Conservation (phyloP, 2,888 invertebrate genomes). For the Graphium colonna region DNA sequence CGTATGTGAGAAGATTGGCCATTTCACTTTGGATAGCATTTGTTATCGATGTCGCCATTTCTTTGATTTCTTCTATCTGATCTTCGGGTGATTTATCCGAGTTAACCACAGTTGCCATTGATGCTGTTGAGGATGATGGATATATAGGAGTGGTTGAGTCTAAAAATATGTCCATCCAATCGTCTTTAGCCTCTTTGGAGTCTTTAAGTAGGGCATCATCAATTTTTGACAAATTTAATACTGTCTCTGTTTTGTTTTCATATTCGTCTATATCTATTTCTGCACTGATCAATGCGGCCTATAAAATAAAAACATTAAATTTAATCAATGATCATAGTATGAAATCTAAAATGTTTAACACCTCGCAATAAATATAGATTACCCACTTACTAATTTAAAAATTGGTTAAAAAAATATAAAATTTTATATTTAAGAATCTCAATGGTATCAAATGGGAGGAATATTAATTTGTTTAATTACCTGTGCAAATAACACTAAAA, state of each 20-base stretch:
- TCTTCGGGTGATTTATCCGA: constrained; percentile 59
- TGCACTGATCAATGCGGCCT: constrained; percentile 48
- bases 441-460: neutral
- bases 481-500: constrained; percentile 59
- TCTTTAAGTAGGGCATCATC: constrained; percentile 39
- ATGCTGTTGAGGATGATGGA: constrained; percentile 49
- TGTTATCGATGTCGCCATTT: constrained; percentile 55
- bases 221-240: constrained; percentile 26
- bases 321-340: neutral
- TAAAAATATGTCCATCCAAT: constrained; percentile 54
- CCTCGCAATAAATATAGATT: too few relatives aligned
- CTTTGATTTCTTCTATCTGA: constrained; percentile 61
- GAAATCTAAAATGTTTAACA: neutral
- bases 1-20: constrained; percentile 53
- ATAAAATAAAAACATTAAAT: constrained; percentile 32
- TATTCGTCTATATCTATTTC: constrained; percentile 33
- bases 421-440: too few relatives aligned
- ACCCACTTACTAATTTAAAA: too few relatives aligned
- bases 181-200: constrained; percentile 38
- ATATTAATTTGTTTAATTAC: constrained; percentile 38
- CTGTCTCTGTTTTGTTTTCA: constrained; percentile 31
- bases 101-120: constrained; percentile 55
- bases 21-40: constrained; percentile 57
- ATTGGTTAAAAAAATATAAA: too few relatives aligned
- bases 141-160: constrained; percentile 39